These are phyloP conservation scores for Paedocypris micromegethes DNA, from an alignment of 2,797 vertebrate genomes.

Conservation along the genomic window DNA sequence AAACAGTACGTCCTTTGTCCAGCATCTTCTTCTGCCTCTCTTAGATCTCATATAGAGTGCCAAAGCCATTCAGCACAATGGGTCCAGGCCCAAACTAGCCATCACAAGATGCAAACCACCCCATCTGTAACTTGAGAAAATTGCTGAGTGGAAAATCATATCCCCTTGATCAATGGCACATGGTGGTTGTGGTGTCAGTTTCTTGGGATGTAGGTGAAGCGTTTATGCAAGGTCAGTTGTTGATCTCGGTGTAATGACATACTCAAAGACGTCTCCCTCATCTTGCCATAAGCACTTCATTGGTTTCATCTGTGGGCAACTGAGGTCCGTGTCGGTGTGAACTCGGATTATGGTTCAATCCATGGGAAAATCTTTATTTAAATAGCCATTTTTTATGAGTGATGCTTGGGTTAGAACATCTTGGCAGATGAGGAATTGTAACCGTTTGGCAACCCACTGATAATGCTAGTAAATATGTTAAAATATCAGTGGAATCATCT, in stretches of 20 bases:
- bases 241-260: conserved; percentile 14
- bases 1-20: conserved; percentile 69
- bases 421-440: no score
- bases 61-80: conserved; percentile 35
- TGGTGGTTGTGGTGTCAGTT: conserved; percentile 46
- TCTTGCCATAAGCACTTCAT: background rate
- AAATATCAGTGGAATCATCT: no score
- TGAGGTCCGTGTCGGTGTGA: background rate
- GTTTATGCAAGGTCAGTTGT: conserved; percentile 18
- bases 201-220: conserved; percentile 21
- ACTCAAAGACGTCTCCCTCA: conserved; percentile 15
- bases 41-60: conserved; percentile 38
- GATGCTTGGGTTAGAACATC: background rate
- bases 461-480: no score
- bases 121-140: conserved; percentile 35
- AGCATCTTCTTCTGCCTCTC: conserved; percentile 38
- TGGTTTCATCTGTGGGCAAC: conserved; percentile 7
- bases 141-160: conserved; percentile 49
- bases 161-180: conserved; percentile 52
- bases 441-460: no score
- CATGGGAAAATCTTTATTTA: background rate
- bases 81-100: conserved; percentile 23
- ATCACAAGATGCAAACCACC: conserved; percentile 6
- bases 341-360: background rate
- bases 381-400: conserved; percentile 1